Evolutionary conservation across 2,888 invertebrate genomes (phyloP).

Genomic region (Drosophila villosipedis): DNA sequence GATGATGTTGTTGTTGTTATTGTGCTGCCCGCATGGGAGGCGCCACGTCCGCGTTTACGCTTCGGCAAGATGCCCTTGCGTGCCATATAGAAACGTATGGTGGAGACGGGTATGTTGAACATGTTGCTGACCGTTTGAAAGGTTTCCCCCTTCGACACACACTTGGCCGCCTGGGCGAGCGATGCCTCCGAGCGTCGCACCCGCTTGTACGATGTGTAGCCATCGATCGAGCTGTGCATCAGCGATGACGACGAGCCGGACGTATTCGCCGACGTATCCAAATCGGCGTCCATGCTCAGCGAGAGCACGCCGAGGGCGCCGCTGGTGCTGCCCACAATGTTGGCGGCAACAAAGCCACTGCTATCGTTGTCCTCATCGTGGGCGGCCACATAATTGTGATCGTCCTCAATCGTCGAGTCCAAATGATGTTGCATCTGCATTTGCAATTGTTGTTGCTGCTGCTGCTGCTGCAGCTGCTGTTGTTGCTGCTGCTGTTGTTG

Average conservation of each 20-base stretch:
- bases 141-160: constrained; percentile 94
- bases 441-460: constrained; percentile 35
- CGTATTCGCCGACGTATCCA: constrained; percentile 75
- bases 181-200: constrained; percentile 92
- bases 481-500: constrained; percentile 19
- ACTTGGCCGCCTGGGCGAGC: constrained; percentile 92
- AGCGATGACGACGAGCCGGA: constrained; percentile 46
- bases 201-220: constrained; percentile 84
- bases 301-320: constrained; percentile 47
- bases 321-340: constrained; percentile 15
- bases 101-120: constrained; percentile 95
- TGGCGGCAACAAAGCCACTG: constrained; percentile 65
- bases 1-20: constrained; percentile 56
- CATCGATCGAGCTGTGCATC: constrained; percentile 68
- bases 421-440: constrained; percentile 55
- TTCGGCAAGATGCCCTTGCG: constrained; percentile 92
- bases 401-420: constrained; percentile 80
- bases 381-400: constrained; percentile 82
- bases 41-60: constrained; percentile 91
- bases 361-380: constrained; percentile 82
- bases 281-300: constrained; percentile 71
- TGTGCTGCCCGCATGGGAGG: constrained; percentile 82
- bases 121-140: constrained; percentile 95
- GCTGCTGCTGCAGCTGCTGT: constrained; percentile 33
- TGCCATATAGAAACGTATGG: constrained; percentile 95